Conservation (phyloP, 2,888 invertebrate species). For the Enoplolaimus lenunculus region DNA sequence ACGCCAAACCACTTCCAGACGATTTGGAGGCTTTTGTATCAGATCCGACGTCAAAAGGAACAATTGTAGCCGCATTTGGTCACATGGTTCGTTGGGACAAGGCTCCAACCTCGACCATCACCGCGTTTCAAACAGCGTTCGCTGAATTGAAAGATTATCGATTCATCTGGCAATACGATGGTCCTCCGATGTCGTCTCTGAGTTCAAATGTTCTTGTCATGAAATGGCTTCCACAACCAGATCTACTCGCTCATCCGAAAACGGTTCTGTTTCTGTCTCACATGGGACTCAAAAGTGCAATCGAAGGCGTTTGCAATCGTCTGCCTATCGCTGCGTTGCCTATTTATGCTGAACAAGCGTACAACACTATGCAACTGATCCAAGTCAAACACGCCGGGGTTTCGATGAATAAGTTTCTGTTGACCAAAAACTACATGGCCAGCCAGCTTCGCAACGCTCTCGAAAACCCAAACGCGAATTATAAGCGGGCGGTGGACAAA, state of each 20-base stretch:
- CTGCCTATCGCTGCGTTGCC: conserved; percentile 29
- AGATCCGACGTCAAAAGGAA: conserved; percentile 25
- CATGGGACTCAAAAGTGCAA: conserved; percentile 27
- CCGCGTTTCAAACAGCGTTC: conserved; percentile 11
- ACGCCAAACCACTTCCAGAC: too few species aligned
- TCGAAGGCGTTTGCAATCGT: conserved; percentile 24
- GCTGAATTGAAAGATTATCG: conserved; percentile 17
- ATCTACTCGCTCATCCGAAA: conserved; percentile 25
- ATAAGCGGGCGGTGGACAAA: too few species aligned
- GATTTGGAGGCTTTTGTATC: conserved; percentile 21
- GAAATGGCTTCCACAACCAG: conserved; percentile 28
- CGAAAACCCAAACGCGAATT: too few species aligned
- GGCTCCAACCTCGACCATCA: conserved; percentile 20
- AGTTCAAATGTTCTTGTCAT: too few species aligned
- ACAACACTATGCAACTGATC: conserved; percentile 24
- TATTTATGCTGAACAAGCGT: conserved; percentile 29
- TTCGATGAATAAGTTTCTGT: conserved; percentile 12
- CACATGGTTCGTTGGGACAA: conserved; percentile 24
- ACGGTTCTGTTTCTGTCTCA: conserved; percentile 26
- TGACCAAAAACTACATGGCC: conserved; percentile 11
- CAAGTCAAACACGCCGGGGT: conserved; percentile 3
- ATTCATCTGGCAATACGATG: conserved; percentile 25
- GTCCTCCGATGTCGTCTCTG: background rate
- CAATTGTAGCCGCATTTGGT: conserved; percentile 27
- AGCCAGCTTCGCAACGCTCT: too few species aligned